These are phyloP conservation scores for Meda fulgida DNA, from an alignment of 2,797 vertebrate genomes.

Conservation along the genomic window DNA sequence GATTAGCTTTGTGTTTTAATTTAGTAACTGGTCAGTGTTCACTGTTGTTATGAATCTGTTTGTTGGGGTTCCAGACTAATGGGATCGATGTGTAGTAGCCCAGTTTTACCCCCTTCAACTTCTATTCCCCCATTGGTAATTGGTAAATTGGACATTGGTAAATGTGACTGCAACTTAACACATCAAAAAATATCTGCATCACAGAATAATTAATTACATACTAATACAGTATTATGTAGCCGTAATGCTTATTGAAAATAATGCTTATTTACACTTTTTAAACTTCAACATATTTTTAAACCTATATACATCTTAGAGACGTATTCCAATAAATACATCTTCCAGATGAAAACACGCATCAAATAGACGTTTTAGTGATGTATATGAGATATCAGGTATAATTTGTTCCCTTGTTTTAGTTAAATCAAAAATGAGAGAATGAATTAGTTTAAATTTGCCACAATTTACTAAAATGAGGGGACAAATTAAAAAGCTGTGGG, in stretches of 20 bases:
- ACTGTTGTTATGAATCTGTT: not conserved
- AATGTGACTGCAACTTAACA: not conserved
- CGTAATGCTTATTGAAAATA: not conserved
- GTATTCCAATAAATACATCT: not conserved
- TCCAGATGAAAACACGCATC: slow-evolving; percentile 18
- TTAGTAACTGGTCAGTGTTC: not conserved
- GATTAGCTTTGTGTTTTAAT: not conserved
- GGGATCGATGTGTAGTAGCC: not conserved
- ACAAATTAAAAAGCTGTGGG: too few species aligned
- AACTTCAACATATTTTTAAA: too few species aligned
- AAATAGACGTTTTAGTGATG: not conserved
- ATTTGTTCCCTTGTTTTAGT: too few species aligned
- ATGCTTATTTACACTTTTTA: not conserved
- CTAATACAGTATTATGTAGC: too few species aligned
- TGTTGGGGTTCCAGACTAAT: not conserved
- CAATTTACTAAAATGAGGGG: too few species aligned
- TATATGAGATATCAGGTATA: not conserved
- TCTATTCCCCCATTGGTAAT: not conserved
- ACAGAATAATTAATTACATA: not conserved
- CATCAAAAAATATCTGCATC: not conserved
- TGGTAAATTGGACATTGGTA: too few species aligned
- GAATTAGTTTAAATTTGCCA: too few species aligned
- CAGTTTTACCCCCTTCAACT: not conserved
- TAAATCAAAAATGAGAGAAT: too few species aligned
- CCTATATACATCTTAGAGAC: too few species aligned